phyloP scores from a whole-genome alignment of 1,140 invertebrate species.

The Zaprionus camerounensis region DNA sequence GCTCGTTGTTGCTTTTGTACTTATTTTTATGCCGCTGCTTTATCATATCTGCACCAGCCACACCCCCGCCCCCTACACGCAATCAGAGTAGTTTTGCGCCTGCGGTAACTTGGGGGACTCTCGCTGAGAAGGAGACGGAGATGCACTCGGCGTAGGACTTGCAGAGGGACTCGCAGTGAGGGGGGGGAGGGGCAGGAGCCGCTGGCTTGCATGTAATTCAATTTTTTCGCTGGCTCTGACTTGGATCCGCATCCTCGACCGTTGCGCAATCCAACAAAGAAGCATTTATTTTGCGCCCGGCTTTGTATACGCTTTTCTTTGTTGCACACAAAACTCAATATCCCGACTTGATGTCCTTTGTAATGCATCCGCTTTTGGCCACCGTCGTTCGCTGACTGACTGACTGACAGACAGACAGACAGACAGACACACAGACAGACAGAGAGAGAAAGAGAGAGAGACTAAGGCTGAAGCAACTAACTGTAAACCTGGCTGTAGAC shows the following conservation, averaged over 20 bases:
- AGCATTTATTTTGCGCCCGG: constrained; percentile 79
- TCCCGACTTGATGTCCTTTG: constrained; percentile 79
- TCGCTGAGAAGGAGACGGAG: constrained; percentile 19
- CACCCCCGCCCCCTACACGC: constrained; percentile 51
- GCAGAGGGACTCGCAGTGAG: neutral
- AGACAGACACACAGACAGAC: constrained; percentile 6
- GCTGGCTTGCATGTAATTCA: constrained; percentile 76
- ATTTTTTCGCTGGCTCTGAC: constrained; percentile 57
- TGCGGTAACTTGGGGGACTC: constrained; percentile 61
- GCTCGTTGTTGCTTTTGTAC: constrained; percentile 62
- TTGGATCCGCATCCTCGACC: constrained; percentile 4
- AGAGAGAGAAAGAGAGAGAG: neutral
- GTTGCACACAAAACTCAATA: constrained; percentile 80
- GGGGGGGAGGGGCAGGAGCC: constrained; percentile 7
- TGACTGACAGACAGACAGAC: constrained; percentile 5
- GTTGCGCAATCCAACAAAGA: constrained; percentile 68
- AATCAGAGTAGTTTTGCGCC: constrained; percentile 79
- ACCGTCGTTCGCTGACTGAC: constrained; percentile 9
- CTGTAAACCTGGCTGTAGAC: constrained; percentile 68
- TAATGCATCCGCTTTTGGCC: constrained; percentile 75
- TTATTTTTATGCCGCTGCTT: constrained; percentile 75
- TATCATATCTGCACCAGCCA: constrained; percentile 64
- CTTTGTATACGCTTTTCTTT: constrained; percentile 81
- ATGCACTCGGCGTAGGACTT: constrained; percentile 1
- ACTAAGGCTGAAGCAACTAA: constrained; percentile 30